Base-by-base conservation (phyloP, 1,140 invertebrate genomes). In the Listronotus oregonensis region DNA sequence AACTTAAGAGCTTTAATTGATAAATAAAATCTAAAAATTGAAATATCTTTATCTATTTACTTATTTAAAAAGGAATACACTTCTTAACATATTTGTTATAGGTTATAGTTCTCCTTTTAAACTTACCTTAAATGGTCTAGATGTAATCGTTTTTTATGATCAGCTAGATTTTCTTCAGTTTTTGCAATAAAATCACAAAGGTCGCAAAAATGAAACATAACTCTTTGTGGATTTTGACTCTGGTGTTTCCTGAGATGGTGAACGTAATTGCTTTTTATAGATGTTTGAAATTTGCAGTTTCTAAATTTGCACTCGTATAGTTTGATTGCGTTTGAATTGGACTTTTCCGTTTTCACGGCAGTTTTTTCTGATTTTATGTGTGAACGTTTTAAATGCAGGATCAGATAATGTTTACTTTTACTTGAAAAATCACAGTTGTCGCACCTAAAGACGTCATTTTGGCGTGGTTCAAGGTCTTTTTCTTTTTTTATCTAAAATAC, bases 391-490 rank as follows among this genome's bases (percentile, higher is more conserved):
- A 65, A 58, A 34, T 65, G 63, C 15, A 65, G 14, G 14, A 65
- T 52, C 8, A 65, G 55, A 44, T 65, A 65, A 6, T 65, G 63
- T 34, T 65, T 65, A 39, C 63, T 65, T 50, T 56, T 65, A 18
- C 52, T 57, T 12, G 46, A 42, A 51, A 65, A 65, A 42, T 57
- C 55, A 51, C 63, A 65, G 15, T 65, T 46, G 15, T 65, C 31
- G 42, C 63, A 65, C 32, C 63, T 52, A 58, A 58, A 58, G 6
- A 65, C 4, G 40, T 61, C 37, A 56, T 18, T 18, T 10, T 31
- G 14, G 39, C n/a, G 37, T 6, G 51, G 18, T 12, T 43, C 18
- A 2, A 6, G 32, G 4, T 61, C 58, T 21, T 50, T 14, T 15
- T 61, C 58, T 9, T 39, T 44, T 51, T 61, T 61, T n/a, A 61